These are phyloP conservation scores for Atlantisia rogersi DNA, from an alignment of 2,113 vertebrate genomes.

Conservation along the genomic window DNA sequence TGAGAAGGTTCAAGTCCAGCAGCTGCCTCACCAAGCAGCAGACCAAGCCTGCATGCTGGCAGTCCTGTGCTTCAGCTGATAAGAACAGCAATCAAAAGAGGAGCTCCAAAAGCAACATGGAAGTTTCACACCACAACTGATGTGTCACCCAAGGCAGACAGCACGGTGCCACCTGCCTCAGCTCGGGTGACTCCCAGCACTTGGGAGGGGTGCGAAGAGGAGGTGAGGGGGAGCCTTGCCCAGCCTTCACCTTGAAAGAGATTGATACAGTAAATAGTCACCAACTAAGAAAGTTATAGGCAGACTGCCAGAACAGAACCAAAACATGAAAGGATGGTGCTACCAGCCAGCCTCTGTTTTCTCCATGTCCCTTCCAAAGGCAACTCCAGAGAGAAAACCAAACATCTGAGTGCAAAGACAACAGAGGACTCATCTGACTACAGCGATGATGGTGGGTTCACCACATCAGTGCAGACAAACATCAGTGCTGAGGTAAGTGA, in stretches of 20 bases:
- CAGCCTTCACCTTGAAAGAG: not conserved
- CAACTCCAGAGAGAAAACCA: not conserved
- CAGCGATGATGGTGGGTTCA: not conserved
- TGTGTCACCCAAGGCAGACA: not conserved
- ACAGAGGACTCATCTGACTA: not conserved
- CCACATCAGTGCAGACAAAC: not conserved
- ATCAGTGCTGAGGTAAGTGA: not conserved
- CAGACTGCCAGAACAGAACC: not conserved
- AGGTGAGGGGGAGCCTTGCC: not conserved
- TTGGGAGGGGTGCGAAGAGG: not conserved
- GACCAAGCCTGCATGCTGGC: not conserved
- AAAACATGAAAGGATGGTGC: not conserved
- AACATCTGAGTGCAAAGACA: not conserved
- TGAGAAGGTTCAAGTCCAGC: not conserved
- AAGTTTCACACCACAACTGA: not conserved
- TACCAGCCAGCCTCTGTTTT: not conserved
- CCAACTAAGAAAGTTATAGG: not conserved
- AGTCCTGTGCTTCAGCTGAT: not conserved
- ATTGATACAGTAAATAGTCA: not conserved
- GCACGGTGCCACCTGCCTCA: not conserved
- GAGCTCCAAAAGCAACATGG: not conserved
- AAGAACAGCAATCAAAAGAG: not conserved
- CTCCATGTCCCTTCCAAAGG: not conserved
- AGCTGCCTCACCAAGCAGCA: not conserved
- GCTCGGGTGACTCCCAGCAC: not conserved